Evolutionary conservation across 2,888 invertebrate species (phyloP).

Genomic region (Drosophila kambysellisi): DNA sequence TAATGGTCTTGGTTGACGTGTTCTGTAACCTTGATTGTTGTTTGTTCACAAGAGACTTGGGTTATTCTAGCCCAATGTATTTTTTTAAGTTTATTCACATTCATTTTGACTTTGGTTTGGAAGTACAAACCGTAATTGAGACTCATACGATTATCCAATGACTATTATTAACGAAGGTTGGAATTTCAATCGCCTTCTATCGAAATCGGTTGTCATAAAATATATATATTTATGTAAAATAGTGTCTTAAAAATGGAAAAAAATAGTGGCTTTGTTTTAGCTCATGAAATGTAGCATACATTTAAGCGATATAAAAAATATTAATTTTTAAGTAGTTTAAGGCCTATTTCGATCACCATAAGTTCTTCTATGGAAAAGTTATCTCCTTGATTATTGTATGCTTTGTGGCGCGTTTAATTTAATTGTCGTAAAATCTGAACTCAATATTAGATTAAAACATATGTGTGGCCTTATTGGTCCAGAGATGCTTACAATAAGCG

Average conservation of each 20-base stretch:
- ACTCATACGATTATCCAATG: no score
- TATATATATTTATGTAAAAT: background rate
- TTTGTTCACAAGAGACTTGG: background rate
- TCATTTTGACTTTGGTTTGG: background rate
- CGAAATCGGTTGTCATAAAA: background rate
- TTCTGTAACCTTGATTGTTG: slow-evolving; percentile 1
- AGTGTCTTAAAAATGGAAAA: background rate
- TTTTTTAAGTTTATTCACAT: background rate
- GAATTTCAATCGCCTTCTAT: background rate
- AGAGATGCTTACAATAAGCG: background rate
- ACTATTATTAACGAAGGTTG: no score
- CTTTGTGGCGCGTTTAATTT: background rate
- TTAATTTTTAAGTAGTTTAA: background rate
- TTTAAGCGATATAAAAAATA: slow-evolving; percentile 40
- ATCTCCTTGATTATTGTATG: background rate
- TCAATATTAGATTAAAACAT: background rate
- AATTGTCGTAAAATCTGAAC: background rate
- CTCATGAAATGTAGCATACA: slow-evolving; percentile 43
- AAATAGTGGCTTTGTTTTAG: background rate
- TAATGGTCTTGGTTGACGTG: background rate
- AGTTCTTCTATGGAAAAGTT: background rate
- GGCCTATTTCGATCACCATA: background rate
- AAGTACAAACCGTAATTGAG: background rate
- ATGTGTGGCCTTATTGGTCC: background rate
- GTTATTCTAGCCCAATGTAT: background rate